Evolutionary conservation across 2,888 invertebrate genomes (phyloP).

Genomic region (Axea sp.): DNA sequence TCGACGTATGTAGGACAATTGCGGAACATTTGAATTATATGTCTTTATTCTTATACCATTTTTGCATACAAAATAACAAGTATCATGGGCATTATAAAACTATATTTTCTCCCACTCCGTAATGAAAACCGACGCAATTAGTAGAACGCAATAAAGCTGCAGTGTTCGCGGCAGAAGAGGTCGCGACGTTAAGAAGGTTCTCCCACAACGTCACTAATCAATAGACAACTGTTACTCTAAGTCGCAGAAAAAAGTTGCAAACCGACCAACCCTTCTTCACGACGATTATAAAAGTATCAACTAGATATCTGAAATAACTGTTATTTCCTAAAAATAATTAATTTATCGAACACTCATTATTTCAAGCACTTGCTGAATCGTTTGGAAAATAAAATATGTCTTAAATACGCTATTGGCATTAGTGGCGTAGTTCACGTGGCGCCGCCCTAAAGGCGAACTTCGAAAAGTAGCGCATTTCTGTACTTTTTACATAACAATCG

Average conservation of each 20-base stretch:
- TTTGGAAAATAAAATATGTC: not conserved
- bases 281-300: not conserved
- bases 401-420: not conserved
- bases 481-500: too few relatives aligned
- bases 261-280: not conserved
- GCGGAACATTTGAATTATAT: too few relatives aligned
- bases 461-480: too few relatives aligned
- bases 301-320: too few relatives aligned
- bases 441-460: not conserved
- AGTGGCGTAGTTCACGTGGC: slow-evolving; percentile 2
- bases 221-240: slow-evolving; percentile 41
- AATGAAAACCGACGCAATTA: slow-evolving; percentile 44
- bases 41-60: too few relatives aligned
- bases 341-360: too few relatives aligned
- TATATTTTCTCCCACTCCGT: slow-evolving; percentile 1
- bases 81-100: slow-evolving; percentile 34
- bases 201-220: slow-evolving; percentile 43
- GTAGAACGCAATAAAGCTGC: slow-evolving; percentile 47
- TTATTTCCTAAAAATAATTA: too few relatives aligned
- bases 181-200: slow-evolving; percentile 40
- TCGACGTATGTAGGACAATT: too few relatives aligned
- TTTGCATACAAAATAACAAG: too few relatives aligned
- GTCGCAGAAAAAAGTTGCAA: slow-evolving; percentile 29
- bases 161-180: slow-evolving; percentile 48
- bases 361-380: too few relatives aligned